phyloP scores from a whole-genome alignment of 2,888 invertebrate species.

The Fabriciana adippe region DNA sequence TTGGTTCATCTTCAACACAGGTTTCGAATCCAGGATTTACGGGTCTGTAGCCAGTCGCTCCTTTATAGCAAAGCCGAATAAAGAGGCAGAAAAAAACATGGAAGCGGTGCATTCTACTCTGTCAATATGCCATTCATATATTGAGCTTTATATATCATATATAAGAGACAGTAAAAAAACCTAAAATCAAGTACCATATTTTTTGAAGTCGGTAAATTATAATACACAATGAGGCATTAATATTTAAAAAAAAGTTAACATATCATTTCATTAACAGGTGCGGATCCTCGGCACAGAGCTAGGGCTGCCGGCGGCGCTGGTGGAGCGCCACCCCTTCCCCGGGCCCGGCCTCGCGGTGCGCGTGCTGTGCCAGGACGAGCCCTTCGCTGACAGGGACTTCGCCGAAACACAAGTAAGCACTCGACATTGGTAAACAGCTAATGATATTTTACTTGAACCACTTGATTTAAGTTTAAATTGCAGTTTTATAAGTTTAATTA shows the following conservation, averaged over 20 bases:
- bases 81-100: too few relatives aligned
- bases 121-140: too few relatives aligned
- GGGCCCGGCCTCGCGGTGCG: constrained; percentile 99
- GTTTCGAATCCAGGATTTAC: not conserved
- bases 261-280: constrained; percentile 71
- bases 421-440: too few relatives aligned
- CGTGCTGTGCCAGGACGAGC: constrained; percentile 97
- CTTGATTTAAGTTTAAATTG: not conserved
- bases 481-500: not conserved
- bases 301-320: constrained; percentile 92
- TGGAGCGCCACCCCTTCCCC: constrained; percentile 98
- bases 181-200: too few relatives aligned
- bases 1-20: not conserved
- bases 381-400: constrained; percentile 96
- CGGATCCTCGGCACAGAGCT: constrained; percentile 94
- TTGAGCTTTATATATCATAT: too few relatives aligned
- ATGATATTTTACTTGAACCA: too few relatives aligned
- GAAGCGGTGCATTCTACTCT: too few relatives aligned
- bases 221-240: too few relatives aligned
- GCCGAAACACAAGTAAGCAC: constrained; percentile 91
- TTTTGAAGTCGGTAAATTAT: too few relatives aligned
- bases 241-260: not conserved
- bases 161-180: too few relatives aligned
- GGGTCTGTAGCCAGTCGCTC: not conserved
- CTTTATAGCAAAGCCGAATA: too few relatives aligned